Conservation (phyloP, 2,888 invertebrate genomes). For the Drosophila formosana region DNA sequence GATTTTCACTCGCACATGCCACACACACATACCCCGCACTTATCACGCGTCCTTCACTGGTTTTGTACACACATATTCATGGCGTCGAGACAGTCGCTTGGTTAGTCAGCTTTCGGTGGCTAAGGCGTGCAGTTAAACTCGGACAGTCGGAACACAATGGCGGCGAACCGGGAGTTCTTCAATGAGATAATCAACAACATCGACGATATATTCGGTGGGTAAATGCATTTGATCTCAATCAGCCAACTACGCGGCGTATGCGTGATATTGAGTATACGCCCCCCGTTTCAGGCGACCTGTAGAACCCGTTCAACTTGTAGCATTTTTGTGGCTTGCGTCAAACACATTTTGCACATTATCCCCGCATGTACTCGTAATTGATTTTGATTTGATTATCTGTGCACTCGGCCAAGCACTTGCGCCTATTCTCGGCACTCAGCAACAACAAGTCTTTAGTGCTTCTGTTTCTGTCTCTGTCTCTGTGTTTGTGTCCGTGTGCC, state of each 20-base stretch:
- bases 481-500: slow-evolving; percentile 31
- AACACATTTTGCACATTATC: background rate
- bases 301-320: background rate
- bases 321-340: background rate
- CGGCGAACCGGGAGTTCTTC: slow-evolving; percentile 81
- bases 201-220: slow-evolving; percentile 82
- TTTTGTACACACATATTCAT: slow-evolving; percentile 32
- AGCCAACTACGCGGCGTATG: slow-evolving; percentile 4
- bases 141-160: slow-evolving; percentile 52
- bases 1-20: slow-evolving; percentile 62
- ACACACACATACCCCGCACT: slow-evolving; percentile 9
- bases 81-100: slow-evolving; percentile 6
- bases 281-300: background rate
- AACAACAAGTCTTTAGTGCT: slow-evolving; percentile 29
- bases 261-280: slow-evolving; percentile 13
- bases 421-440: slow-evolving; percentile 46
- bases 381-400: slow-evolving; percentile 6
- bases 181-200: slow-evolving; percentile 83
- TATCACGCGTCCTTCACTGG: slow-evolving; percentile 44
- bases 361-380: background rate
- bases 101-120: slow-evolving; percentile 59
- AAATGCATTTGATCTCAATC: background rate
- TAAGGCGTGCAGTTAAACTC: slow-evolving; percentile 47
- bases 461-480: slow-evolving; percentile 17
- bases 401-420: slow-evolving; percentile 46